Conservation (phyloP, 2,888 invertebrate genomes). For the Cryptosula pallasiana region DNA sequence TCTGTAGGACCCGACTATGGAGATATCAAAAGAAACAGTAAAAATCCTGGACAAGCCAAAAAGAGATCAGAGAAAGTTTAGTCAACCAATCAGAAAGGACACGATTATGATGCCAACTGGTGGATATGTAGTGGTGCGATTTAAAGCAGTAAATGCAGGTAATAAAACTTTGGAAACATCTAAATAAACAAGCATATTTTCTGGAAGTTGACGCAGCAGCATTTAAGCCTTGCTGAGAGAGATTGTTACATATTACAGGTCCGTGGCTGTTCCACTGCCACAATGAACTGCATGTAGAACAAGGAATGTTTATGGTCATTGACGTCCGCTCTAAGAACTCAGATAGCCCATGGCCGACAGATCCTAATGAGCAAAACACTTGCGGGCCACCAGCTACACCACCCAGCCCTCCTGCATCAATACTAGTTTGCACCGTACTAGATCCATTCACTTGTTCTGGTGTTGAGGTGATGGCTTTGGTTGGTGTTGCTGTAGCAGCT, state of each 20-base stretch:
- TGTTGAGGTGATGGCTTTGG: too few relatives aligned
- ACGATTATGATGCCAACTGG: constrained; percentile 87
- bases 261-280: constrained; percentile 90
- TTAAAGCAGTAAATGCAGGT: constrained; percentile 81
- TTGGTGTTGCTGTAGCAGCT: too few relatives aligned
- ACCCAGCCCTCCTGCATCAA: too few relatives aligned
- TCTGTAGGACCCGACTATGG: constrained; percentile 21
- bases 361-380: too few relatives aligned
- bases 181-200: too few relatives aligned
- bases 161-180: too few relatives aligned
- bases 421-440: too few relatives aligned
- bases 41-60: constrained; percentile 66
- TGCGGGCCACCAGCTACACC: too few relatives aligned
- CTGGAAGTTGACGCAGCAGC: too few relatives aligned
- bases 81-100: constrained; percentile 74
- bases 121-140: constrained; percentile 78
- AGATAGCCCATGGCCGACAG: too few relatives aligned
- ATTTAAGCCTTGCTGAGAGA: background rate
- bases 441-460: too few relatives aligned
- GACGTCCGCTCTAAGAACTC: constrained; percentile 79
- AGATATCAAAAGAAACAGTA: constrained; percentile 64
- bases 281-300: constrained; percentile 82
- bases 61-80: constrained; percentile 66
- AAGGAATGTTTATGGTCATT: constrained; percentile 81
- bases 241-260: constrained; percentile 58